Base-by-base conservation (phyloP, 2,888 invertebrate genomes). In the Eristalis intricaria region DNA sequence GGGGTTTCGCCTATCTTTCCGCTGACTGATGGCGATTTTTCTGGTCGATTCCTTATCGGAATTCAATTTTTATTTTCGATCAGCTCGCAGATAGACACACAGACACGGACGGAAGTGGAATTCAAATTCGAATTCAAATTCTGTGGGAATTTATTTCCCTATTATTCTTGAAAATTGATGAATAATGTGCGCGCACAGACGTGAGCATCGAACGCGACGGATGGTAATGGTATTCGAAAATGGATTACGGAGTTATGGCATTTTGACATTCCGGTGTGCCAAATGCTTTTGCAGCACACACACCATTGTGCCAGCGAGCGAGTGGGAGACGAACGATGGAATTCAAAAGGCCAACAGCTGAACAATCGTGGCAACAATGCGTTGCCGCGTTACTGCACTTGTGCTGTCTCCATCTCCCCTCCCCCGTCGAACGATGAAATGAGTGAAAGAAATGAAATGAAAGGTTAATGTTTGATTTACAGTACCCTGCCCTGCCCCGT, bases 141-240 rank as follows among this genome's bases (percentile, higher is more conserved):
- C 76, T 73, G 68, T 75, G 50, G 63, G 79, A 84, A 87, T 87
- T 68, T 87, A 84, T 87, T 71, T 79, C 73, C 71, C 84, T 60
- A 87, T 80, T 87, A 84, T 87, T 80, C 84, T 69, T 43, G 79
- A 38, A 71, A 87, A 87, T 87, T 84, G 79, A 87, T 87, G 79
- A 84, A 84, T 79, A 80, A 76, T 87, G 66, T 76, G 79, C 70
- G 32, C 29, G 58, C 26, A 50, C 32, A 70, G 65, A 56, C 19
- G 63, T 58, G 56, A 26, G 40, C 23, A 29, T 65, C 60, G 76
- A 69, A 43, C 4, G 43, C 43, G 19, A 8, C 50, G 61, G 70
- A 68, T 68, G 66, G 65, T 71, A 85, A 85, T 81, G 81, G 78
- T n/a, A 79, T 78, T 86, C 66, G 63, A 75, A 26, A 60, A 78